Conservation (phyloP, 2,113 vertebrate genomes). For the Kryptolebias marmoratus region DNA sequence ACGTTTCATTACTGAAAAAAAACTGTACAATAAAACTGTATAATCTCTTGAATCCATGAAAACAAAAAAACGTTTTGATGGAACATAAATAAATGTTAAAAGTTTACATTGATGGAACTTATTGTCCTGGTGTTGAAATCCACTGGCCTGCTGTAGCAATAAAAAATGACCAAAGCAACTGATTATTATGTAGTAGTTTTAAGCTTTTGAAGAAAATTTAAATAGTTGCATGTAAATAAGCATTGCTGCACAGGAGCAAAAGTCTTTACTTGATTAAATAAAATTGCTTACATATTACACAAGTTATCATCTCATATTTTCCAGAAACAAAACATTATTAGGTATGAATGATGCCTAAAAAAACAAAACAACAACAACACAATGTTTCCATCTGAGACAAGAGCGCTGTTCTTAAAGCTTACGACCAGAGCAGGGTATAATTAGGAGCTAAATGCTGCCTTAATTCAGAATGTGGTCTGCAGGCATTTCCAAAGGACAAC, state of each 20-base stretch:
- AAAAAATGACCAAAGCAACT: slow-evolving; percentile 26
- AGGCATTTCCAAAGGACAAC: slow-evolving; percentile 83
- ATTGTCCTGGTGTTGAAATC: slow-evolving; percentile 13
- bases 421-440: slow-evolving; percentile 80
- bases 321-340: slow-evolving; percentile 43
- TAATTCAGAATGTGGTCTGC: slow-evolving; percentile 82
- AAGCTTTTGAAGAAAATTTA: slow-evolving; percentile 71
- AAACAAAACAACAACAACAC: slow-evolving; percentile 54
- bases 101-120: slow-evolving; percentile 7
- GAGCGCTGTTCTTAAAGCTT: slow-evolving; percentile 74
- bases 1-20: slow-evolving; percentile 21
- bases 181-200: slow-evolving; percentile 10
- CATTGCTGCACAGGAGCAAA: slow-evolving; percentile 21
- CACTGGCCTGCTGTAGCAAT: neutral
- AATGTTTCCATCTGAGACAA: slow-evolving; percentile 83
- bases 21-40: too few species aligned
- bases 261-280: slow-evolving; percentile 35
- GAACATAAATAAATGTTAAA: slow-evolving; percentile 24
- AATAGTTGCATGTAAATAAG: slow-evolving; percentile 27
- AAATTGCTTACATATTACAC: slow-evolving; percentile 62
- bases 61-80: neutral
- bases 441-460: slow-evolving; percentile 84
- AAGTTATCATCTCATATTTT: slow-evolving; percentile 56
- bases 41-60: too few species aligned
- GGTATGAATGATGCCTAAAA: slow-evolving; percentile 36